Conservation (phyloP, 2,888 invertebrate species). For the Eurois occulta region DNA sequence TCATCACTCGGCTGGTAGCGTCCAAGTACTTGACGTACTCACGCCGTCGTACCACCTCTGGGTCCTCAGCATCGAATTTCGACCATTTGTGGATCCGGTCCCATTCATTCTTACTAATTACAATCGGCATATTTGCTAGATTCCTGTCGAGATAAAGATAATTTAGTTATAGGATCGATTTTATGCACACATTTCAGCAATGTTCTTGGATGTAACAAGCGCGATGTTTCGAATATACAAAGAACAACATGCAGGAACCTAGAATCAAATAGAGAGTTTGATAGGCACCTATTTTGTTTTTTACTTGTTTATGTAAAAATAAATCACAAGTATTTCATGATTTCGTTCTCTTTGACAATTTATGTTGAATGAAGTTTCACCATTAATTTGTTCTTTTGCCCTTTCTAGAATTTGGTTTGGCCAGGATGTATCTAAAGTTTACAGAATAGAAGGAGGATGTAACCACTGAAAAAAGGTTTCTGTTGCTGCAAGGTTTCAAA, state of each 20-base stretch:
- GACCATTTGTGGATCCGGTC: constrained; percentile 72
- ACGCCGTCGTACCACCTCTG: constrained; percentile 75
- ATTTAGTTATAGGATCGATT: not conserved
- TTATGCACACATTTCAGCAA: too few species aligned
- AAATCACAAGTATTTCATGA: not conserved
- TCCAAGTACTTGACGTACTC: constrained; percentile 79
- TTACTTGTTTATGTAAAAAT: not conserved
- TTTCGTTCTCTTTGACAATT: constrained; percentile 8
- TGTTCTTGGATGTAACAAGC: constrained; percentile 1
- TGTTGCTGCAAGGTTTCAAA: not conserved
- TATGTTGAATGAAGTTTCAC: constrained; percentile 18
- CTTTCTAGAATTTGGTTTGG: constrained; percentile 29
- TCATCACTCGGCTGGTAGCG: constrained; percentile 80
- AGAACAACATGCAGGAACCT: not conserved
- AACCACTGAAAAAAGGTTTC: not conserved
- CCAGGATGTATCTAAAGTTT: constrained; percentile 22
- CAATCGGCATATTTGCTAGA: constrained; percentile 78
- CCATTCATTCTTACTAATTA: constrained; percentile 77
- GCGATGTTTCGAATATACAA: not conserved
- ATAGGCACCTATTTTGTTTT: constrained; percentile 8
- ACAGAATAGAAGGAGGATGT: not conserved
- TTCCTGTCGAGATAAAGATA: not conserved
- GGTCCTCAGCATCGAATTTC: constrained; percentile 75
- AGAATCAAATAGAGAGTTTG: not conserved
- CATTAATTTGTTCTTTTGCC: constrained; percentile 1